Evolutionary conservation across 2,113 vertebrate species (phyloP).

Genomic region (Dolichallabes microphthalmus): DNA sequence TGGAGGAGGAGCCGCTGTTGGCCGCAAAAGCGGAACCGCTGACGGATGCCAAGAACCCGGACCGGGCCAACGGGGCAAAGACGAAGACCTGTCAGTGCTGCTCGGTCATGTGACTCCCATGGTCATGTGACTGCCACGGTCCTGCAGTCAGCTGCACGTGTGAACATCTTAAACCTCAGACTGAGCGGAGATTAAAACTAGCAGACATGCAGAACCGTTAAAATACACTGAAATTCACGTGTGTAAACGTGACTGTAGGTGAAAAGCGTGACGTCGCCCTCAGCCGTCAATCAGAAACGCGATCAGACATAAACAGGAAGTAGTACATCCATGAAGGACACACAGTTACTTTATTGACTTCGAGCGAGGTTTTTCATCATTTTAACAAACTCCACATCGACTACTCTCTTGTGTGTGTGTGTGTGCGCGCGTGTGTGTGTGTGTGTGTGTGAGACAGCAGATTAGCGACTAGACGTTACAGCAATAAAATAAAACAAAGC

Average conservation of each 20-base stretch:
- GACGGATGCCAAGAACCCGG: conserved; percentile 25
- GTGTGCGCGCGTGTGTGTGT: not conserved
- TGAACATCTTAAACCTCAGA: not conserved
- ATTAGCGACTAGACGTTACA: not conserved
- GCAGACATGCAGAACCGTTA: too few relatives aligned
- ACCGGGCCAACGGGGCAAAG: conserved; percentile 57
- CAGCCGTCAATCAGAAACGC: not conserved
- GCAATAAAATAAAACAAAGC: not conserved
- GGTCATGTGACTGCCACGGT: conserved; percentile 3
- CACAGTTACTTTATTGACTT: not conserved
- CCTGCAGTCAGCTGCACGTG: not conserved
- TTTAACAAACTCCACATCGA: not conserved
- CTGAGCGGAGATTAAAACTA: not conserved
- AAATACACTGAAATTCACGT: not conserved
- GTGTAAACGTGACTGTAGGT: not conserved
- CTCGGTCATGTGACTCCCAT: conserved; percentile 56
- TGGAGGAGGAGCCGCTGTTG: conserved; percentile 68
- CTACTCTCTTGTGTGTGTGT: not conserved
- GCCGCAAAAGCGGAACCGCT: conserved; percentile 36
- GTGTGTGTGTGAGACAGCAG: not conserved
- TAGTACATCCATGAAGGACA: not conserved
- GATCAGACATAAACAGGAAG: conserved; percentile 1
- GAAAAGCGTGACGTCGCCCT: not conserved
- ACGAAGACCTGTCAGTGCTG: conserved; percentile 73
- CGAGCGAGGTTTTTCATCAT: not conserved